Conservation (phyloP, 2,888 invertebrate species). For the Latrodectus elegans region DNA sequence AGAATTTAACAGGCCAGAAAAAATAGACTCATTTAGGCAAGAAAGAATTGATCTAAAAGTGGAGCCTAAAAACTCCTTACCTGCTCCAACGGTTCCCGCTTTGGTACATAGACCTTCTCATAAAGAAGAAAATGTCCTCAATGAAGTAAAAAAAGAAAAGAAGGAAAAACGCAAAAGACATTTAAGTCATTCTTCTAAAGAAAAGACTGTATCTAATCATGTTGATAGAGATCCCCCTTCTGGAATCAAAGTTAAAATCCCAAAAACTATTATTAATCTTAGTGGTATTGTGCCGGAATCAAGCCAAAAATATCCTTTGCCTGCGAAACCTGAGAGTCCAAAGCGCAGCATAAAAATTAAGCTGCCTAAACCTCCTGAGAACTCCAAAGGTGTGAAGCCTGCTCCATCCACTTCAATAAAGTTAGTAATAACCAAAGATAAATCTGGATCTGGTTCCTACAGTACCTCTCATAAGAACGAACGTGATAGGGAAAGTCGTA, state of each 20-base stretch:
- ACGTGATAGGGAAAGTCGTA: slow-evolving; percentile 23
- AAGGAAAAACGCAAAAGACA: slow-evolving; percentile 19
- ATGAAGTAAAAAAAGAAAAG: not conserved
- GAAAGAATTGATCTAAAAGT: not conserved
- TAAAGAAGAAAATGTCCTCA: not conserved
- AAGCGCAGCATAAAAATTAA: slow-evolving; percentile 57
- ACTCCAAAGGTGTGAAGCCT: not conserved
- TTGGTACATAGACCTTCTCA: not conserved
- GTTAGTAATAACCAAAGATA: slow-evolving; percentile 68
- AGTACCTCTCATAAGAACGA: slow-evolving; percentile 50
- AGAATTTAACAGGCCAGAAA: not conserved
- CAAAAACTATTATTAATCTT: slow-evolving; percentile 52
- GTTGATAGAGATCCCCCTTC: slow-evolving; percentile 13
- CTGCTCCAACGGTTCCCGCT: not conserved
- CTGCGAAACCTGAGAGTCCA: slow-evolving; percentile 8
- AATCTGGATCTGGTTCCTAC: slow-evolving; percentile 52
- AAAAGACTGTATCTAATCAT: slow-evolving; percentile 17
- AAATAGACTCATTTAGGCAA: not conserved
- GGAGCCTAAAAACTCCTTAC: not conserved
- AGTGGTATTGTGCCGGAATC: not conserved
- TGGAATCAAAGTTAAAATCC: slow-evolving; percentile 64
- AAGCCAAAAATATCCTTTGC: not conserved
- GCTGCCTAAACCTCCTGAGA: slow-evolving; percentile 40
- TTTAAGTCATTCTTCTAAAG: slow-evolving; percentile 32
- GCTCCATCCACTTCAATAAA: slow-evolving; percentile 27